Base-by-base conservation (phyloP, 2,888 invertebrate genomes). In the Merodon equestris region DNA sequence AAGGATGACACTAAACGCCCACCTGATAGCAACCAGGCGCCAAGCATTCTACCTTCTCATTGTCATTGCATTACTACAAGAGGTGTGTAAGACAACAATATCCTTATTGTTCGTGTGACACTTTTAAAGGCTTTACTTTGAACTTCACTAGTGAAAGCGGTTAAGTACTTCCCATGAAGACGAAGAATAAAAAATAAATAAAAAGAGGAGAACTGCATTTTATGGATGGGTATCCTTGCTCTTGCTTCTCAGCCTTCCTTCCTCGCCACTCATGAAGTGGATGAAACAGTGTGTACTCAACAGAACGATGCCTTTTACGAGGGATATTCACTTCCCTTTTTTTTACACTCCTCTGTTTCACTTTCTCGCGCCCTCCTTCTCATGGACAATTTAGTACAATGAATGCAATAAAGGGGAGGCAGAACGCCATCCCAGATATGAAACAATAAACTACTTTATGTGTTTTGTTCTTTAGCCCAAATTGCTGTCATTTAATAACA, bases 401-500 rank as follows among this genome's bases (percentile, higher is more conserved):
- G 73, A 54, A 73, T 58, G 60, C 56, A 70, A 68, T 74, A 74
- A 73, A 68, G 45, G 56, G 45, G 60, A 42, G 57, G 47, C 58
- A 51, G 34, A 50, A 17, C 45, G 53, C 48, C 17, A 13, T 51
- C 53, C 48, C 53, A 15, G 45, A 60, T 51, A 64, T 70, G 56
- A 79, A 61, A 79, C 79, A 79, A 79, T 79, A 68, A 68, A 74
- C 79, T 64, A 68, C 68, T 73, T 79, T 79, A 73, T 79, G 63
- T 47, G 54, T 58, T 73, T 68, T 68, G 68, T 79, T 54, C 68
- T 44, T 64, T 40, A 79, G 79, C 50, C 64, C 73, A 73, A 73
- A 79, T 73, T 79, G 73, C 79, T 79, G 64, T 79, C 73, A 73
- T 79, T 73, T 79, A 73, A 74, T 79, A 58, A 79, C 73, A 70